These are phyloP conservation scores for Trypoxylus dichotomus DNA, from an alignment of 1,140 invertebrate species.

Conservation along the genomic window DNA sequence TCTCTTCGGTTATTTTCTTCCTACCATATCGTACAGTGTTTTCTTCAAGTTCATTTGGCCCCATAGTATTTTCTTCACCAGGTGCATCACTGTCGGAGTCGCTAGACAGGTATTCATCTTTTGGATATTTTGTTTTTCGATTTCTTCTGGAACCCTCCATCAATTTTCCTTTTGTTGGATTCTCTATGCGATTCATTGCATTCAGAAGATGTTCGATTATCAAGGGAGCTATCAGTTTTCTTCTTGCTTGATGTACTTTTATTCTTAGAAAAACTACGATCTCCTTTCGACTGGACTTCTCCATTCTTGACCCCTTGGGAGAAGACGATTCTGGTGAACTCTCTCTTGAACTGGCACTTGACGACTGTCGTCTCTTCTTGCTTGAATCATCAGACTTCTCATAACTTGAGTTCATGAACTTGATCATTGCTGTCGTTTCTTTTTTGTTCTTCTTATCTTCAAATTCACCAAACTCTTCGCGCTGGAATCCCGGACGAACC, in stretches of 20 bases:
- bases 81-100: too few relatives aligned
- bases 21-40: too few relatives aligned
- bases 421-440: too few relatives aligned
- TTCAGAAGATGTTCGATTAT: neutral
- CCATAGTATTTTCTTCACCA: too few relatives aligned
- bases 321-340: slow-evolving; percentile 35
- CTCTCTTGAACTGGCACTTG: slow-evolving; percentile 53
- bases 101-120: neutral
- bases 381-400: too few relatives aligned
- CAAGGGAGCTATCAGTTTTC: neutral
- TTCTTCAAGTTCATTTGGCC: too few relatives aligned
- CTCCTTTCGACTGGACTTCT: slow-evolving; percentile 10
- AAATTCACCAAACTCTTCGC: too few relatives aligned
- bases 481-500: too few relatives aligned
- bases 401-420: too few relatives aligned
- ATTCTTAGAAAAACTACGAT: neutral
- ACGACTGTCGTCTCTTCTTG: slow-evolving; percentile 56
- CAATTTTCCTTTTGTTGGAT: neutral
- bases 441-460: too few relatives aligned
- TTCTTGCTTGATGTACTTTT: neutral
- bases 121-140: neutral
- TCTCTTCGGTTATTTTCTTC: too few relatives aligned
- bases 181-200: neutral
- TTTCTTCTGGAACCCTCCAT: neutral
- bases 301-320: neutral